A percentile compares a stretch with the other conserved stretches of the same genome.
These are phyloP conservation scores for Sebastes nivosus DNA, from an alignment of 2,797 vertebrate species.

Conservation along the genomic window DNA sequence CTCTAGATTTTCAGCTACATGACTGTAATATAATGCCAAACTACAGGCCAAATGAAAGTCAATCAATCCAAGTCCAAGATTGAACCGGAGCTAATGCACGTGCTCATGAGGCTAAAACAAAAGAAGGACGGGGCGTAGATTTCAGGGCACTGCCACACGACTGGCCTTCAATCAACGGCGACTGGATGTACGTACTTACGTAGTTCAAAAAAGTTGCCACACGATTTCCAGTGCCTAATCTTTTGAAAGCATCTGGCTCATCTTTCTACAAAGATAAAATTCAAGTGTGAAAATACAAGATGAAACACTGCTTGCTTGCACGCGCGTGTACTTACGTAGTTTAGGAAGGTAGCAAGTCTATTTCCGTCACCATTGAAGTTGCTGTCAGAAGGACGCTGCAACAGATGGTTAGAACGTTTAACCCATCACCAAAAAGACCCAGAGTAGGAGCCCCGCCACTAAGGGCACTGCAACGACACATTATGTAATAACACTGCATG, in stretches of 20 bases:
- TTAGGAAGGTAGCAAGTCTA: slow-evolving; percentile 99
- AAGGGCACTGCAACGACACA: not conserved
- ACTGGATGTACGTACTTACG: slow-evolving; percentile 89
- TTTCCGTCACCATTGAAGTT: slow-evolving; percentile 95
- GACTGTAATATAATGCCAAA: not conserved
- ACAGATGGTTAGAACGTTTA: slow-evolving; percentile 93
- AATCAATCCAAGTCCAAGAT: slow-evolving; percentile 77
- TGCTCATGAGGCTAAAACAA: slow-evolving; percentile 20
- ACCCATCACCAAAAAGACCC: slow-evolving; percentile 65
- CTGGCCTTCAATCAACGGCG: slow-evolving; percentile 37
- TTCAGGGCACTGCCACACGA: not conserved
- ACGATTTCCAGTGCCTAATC: slow-evolving; percentile 99
- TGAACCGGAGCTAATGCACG: slow-evolving; percentile 64
- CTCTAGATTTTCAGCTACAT: not conserved
- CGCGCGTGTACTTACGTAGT: slow-evolving; percentile 95
- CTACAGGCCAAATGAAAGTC: slow-evolving; percentile 29
- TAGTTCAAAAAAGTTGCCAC: slow-evolving; percentile 99
- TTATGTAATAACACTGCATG: not conserved
- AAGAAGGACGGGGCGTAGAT: not conserved
- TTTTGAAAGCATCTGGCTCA: slow-evolving; percentile 99
- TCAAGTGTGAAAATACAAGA: slow-evolving; percentile 85
- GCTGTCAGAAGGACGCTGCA: slow-evolving; percentile 99
- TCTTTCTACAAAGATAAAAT: slow-evolving; percentile 98
- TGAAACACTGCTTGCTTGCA: slow-evolving; percentile 50
- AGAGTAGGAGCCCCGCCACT: slow-evolving; percentile 39